Evolutionary conservation across 1,140 invertebrate genomes (phyloP).

Genomic region (Aporrectodea caliginosa): DNA sequence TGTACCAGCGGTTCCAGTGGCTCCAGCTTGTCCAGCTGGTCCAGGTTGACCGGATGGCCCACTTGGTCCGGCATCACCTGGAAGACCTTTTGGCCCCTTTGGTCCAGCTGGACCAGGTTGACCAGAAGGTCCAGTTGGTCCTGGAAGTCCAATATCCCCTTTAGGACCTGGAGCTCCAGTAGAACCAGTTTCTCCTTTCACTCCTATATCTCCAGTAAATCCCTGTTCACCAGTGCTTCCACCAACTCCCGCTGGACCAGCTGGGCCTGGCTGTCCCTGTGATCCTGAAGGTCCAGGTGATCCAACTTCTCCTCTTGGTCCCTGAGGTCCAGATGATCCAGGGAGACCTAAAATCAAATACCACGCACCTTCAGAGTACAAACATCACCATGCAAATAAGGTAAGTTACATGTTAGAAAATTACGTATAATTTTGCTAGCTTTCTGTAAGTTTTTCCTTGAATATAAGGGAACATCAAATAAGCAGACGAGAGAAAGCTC

Average conservation of each 20-base stretch:
- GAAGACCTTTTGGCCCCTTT: constrained; percentile 16
- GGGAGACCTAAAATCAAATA: constrained; percentile 9
- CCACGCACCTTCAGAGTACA: no score
- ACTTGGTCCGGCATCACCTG: constrained; percentile 13
- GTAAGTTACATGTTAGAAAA: no score
- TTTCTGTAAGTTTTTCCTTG: no score
- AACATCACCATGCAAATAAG: no score
- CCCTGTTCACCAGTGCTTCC: constrained; percentile 19
- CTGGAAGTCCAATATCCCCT: constrained; percentile 10
- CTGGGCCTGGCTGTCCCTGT: constrained; percentile 11
- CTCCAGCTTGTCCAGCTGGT: neutral
- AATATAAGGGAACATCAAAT: no score
- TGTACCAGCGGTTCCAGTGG: constrained; percentile 7
- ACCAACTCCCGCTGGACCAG: neutral
- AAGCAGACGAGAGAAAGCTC: no score
- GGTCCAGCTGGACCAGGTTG: constrained; percentile 17
- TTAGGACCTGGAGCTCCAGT: constrained; percentile 6
- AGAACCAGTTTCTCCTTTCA: constrained; percentile 1
- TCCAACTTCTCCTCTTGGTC: constrained; percentile 24
- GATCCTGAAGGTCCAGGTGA: constrained; percentile 21
- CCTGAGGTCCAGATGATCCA: constrained; percentile 19
- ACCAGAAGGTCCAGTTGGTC: constrained; percentile 10
- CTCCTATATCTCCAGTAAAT: neutral
- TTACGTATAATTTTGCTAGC: no score
- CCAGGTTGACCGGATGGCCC: constrained; percentile 3